Percentiles rank a stretch among this genome's conserved stretches.
phyloP scores from a whole-genome alignment of 2,113 vertebrate species.

The Apus apus region DNA sequence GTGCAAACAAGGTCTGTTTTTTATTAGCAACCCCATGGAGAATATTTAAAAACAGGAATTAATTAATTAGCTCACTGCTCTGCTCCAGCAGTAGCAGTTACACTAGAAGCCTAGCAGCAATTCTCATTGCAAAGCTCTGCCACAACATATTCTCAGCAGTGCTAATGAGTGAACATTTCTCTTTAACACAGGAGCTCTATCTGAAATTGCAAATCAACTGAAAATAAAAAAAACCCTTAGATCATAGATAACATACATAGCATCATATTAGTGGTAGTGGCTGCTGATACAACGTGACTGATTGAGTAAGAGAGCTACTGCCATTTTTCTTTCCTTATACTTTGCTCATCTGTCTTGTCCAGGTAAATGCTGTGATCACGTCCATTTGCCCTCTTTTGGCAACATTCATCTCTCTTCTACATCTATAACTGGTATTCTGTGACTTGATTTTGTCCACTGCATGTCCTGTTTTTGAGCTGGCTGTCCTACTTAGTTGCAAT shows the following conservation, averaged over 20 bases:
- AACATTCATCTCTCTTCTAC: slow-evolving; percentile 47
- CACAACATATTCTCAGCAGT: background rate
- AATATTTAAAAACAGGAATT: slow-evolving; percentile 49
- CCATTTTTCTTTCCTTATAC: slow-evolving; percentile 23
- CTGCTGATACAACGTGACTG: background rate
- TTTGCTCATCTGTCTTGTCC: slow-evolving; percentile 17
- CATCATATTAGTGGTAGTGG: background rate
- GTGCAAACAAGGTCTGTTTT: slow-evolving; percentile 39
- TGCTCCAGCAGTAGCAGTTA: background rate
- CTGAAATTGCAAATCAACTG: slow-evolving; percentile 2
- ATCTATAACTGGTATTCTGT: background rate
- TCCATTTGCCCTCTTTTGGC: slow-evolving; percentile 41
- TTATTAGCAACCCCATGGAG: slow-evolving; percentile 12
- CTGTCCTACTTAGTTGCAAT: slow-evolving; percentile 31
- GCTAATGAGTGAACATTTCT: slow-evolving; percentile 30
- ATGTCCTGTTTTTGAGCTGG: slow-evolving; percentile 34
- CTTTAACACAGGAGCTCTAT: background rate
- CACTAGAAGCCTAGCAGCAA: slow-evolving; percentile 21
- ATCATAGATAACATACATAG: slow-evolving; percentile 3
- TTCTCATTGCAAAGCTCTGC: background rate
- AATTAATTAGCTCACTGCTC: slow-evolving; percentile 27
- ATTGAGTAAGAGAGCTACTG: background rate
- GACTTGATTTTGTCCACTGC: slow-evolving; percentile 56
- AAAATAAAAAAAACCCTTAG: slow-evolving; percentile 26
- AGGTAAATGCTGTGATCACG: slow-evolving; percentile 35